Percentiles rank a stretch among this genome's conserved stretches.
Evolutionary conservation across 2,113 vertebrate genomes (phyloP).

Genomic region (Strigops habroptila): DNA sequence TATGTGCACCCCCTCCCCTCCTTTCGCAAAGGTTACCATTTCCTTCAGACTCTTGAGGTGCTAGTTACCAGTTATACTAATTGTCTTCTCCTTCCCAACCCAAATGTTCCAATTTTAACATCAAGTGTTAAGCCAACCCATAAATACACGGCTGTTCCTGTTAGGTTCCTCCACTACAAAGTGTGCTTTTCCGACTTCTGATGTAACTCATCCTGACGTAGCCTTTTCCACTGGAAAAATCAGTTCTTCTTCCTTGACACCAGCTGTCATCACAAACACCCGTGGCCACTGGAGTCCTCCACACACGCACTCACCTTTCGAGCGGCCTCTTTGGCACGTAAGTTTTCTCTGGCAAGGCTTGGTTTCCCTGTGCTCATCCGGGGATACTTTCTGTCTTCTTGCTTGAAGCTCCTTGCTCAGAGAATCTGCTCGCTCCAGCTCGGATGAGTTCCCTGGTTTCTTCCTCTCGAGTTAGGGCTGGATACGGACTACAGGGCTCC

Average conservation of each 20-base stretch:
- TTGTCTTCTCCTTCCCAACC: background rate
- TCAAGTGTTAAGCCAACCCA: background rate
- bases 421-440: accelerated
- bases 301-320: background rate
- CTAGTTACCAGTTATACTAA: background rate
- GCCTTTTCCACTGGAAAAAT: slow-evolving; percentile 16
- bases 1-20: accelerated
- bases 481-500: background rate
- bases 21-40: background rate
- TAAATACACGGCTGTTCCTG: background rate
- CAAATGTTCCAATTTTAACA: background rate
- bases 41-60: accelerated
- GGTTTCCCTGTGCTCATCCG: background rate
- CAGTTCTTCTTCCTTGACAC: background rate
- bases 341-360: background rate
- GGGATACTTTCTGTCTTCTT: background rate
- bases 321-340: accelerated
- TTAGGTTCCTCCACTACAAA: background rate
- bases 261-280: background rate
- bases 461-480: background rate
- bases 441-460: background rate
- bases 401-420: background rate
- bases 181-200: background rate
- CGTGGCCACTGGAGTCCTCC: background rate
- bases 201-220: background rate